Conservation (phyloP, 2,113 vertebrate genomes). For the human region DNA sequence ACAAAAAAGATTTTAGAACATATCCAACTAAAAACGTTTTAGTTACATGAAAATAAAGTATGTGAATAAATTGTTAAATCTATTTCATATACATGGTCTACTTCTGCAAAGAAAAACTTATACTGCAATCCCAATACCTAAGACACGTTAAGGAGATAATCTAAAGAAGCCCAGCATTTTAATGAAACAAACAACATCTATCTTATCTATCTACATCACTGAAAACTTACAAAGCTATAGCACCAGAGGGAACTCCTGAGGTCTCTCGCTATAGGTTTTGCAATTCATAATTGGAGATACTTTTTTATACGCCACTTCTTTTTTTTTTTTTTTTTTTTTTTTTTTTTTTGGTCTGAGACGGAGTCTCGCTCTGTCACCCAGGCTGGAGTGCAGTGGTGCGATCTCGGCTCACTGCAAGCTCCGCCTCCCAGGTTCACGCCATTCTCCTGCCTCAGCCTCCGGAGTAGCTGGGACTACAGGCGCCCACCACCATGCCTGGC, state of each 20-base stretch:
- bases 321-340: too few species aligned
- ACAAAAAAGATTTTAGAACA: neutral
- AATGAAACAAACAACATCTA: neutral
- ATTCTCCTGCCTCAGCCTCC: too few species aligned
- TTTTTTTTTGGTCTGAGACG: too few species aligned
- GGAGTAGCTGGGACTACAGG: too few species aligned
- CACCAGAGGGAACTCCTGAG: neutral
- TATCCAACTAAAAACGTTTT: neutral
- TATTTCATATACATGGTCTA: neutral
- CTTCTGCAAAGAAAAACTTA: slow-evolving; percentile 9
- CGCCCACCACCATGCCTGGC: accelerated
- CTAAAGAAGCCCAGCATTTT: neutral
- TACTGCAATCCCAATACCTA: neutral
- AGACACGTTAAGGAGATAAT: neutral
- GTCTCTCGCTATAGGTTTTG: neutral
- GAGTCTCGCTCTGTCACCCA: too few species aligned
- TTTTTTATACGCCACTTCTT: neutral
- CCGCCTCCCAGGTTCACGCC: too few species aligned
- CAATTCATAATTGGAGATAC: neutral
- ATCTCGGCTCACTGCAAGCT: too few species aligned
- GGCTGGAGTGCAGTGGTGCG: too few species aligned
- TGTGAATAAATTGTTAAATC: slow-evolving; percentile 19
- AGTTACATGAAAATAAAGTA: neutral
- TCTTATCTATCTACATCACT: neutral
- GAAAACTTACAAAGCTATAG: neutral